These are phyloP conservation scores for Glyptemys insculpta DNA, from an alignment of 2,797 vertebrate species.

Conservation along the genomic window DNA sequence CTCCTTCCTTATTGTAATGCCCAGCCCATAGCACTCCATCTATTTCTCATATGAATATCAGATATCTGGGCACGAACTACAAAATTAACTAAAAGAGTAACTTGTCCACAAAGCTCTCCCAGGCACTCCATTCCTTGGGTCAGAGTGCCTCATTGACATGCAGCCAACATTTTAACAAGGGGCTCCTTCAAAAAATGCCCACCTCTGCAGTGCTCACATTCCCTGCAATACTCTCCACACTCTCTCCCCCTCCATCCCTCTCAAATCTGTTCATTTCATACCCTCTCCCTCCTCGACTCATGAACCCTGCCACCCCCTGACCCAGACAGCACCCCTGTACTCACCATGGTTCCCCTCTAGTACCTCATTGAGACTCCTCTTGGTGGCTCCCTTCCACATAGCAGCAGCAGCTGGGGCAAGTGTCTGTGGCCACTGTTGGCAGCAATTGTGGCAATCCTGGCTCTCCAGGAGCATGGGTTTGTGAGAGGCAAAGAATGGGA, in stretches of 20 bases:
- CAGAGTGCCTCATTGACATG: not conserved
- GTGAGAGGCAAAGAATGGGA: not conserved
- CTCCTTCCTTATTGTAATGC: not conserved
- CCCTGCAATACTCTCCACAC: too few relatives aligned
- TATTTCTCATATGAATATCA: not conserved
- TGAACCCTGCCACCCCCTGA: not conserved
- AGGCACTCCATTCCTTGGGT: not conserved
- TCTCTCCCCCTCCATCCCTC: too few relatives aligned
- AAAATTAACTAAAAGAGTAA: not conserved
- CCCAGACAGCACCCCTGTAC: not conserved
- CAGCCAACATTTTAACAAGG: slow-evolving; percentile 6
- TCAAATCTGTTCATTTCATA: too few relatives aligned
- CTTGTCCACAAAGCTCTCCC: not conserved
- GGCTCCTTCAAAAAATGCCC: not conserved
- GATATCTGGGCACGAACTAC: not conserved
- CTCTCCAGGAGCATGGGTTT: rapidly evolving
- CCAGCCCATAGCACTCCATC: not conserved
- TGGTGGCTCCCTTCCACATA: rapidly evolving
- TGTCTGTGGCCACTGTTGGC: not conserved
- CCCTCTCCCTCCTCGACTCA: too few relatives aligned
- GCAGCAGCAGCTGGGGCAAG: not conserved
- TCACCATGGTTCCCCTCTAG: not conserved
- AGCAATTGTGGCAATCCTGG: not conserved
- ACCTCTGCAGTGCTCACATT: not conserved
- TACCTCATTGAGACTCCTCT: not conserved